These are phyloP conservation scores for Eupithecia vulgata DNA, from an alignment of 2,888 invertebrate genomes.

Conservation along the genomic window DNA sequence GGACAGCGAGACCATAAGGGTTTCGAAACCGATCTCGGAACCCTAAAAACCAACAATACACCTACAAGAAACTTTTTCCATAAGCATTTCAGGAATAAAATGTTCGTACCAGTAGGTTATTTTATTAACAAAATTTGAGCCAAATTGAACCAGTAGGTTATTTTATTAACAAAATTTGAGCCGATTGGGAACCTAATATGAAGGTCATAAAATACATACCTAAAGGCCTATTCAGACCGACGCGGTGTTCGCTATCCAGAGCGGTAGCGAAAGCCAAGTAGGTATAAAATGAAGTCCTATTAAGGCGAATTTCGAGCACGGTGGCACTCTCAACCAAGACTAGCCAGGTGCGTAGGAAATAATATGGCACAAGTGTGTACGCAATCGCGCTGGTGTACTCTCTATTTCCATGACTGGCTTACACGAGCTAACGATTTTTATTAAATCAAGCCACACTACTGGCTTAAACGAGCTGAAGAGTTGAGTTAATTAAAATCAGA, in stretches of 20 bases:
- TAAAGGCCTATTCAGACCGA: not conserved
- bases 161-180: not conserved
- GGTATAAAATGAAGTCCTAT: too few relatives aligned
- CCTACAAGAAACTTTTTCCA: not conserved
- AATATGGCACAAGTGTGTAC: too few relatives aligned
- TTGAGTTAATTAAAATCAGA: too few relatives aligned
- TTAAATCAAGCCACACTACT: too few relatives aligned
- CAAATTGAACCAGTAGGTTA: not conserved
- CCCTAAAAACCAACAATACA: not conserved
- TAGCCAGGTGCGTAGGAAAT: too few relatives aligned
- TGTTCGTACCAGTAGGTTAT: not conserved
- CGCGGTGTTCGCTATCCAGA: not conserved
- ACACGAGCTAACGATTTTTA: too few relatives aligned
- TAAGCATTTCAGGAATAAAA: not conserved
- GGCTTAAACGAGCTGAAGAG: too few relatives aligned
- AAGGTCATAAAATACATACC: not conserved
- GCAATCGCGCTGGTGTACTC: not conserved
- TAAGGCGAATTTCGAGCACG: too few relatives aligned
- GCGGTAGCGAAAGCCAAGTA: not conserved
- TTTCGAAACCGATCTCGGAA: too few relatives aligned
- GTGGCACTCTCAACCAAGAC: too few relatives aligned
- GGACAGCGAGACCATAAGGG: too few relatives aligned
- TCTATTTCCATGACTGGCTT: too few relatives aligned
- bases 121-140: not conserved
- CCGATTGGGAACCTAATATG: not conserved